Percentiles rank a stretch among this genome's conserved stretches.
These are phyloP conservation scores for Silurus aristotelis DNA, from an alignment of 2,797 vertebrate genomes.

Conservation along the genomic window DNA sequence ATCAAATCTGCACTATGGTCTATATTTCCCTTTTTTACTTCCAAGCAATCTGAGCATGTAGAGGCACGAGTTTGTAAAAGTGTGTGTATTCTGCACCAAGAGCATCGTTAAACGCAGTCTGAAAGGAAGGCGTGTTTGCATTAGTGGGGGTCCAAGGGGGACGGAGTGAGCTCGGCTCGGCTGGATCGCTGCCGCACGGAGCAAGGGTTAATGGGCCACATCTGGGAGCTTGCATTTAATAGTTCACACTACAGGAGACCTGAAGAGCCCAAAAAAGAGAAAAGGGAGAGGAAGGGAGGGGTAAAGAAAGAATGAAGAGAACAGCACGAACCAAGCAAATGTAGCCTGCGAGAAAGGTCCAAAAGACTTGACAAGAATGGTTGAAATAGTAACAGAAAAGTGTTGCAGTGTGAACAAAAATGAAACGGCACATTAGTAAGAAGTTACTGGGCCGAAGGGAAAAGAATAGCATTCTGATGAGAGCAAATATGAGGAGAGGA, in stretches of 20 bases:
- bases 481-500: slow-evolving; percentile 23
- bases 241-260: slow-evolving; percentile 29
- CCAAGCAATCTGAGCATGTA: slow-evolving; percentile 10
- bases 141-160: not conserved
- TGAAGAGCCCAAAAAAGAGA: slow-evolving; percentile 10
- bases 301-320: not conserved
- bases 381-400: not conserved
- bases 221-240: slow-evolving; percentile 49
- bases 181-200: slow-evolving; percentile 38
- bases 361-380: not conserved
- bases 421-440: slow-evolving; percentile 21
- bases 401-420: not conserved
- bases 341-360: slow-evolving; percentile 33
- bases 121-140: slow-evolving; percentile 27
- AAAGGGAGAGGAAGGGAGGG: slow-evolving; percentile 1
- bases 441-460: not conserved
- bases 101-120: not conserved
- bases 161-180: slow-evolving; percentile 1
- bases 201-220: slow-evolving; percentile 54
- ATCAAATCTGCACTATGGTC: not conserved
- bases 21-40: not conserved
- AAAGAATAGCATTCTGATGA: not conserved
- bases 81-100: slow-evolving; percentile 10
- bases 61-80: slow-evolving; percentile 21
- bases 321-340: slow-evolving; percentile 28